Evolutionary conservation across 1,140 invertebrate genomes (phyloP).

Genomic region (Leucophenga varia): DNA sequence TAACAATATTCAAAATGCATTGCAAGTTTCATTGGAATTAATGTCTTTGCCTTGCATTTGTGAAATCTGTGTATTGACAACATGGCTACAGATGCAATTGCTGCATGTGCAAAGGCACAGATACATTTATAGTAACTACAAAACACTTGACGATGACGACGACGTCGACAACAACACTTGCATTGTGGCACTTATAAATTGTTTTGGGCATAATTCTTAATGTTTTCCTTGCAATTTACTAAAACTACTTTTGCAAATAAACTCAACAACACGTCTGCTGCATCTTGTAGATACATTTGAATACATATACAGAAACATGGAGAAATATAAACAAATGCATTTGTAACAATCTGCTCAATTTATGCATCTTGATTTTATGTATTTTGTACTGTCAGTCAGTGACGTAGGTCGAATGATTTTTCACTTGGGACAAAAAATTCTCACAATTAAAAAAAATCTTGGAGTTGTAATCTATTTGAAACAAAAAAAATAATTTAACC

Average conservation of each 20-base stretch:
- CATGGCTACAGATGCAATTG: no score
- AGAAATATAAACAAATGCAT: constrained; percentile 27
- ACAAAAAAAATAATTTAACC: no score
- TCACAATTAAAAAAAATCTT: no score
- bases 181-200: constrained; percentile 15
- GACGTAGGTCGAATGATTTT: no score
- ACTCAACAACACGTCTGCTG: no score
- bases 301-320: constrained; percentile 11
- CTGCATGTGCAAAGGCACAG: constrained; percentile 10
- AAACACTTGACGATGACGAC: constrained; percentile 40
- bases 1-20: no score
- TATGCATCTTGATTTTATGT: no score
- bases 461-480: no score
- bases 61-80: constrained; percentile 42
- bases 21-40: constrained; percentile 30
- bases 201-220: constrained; percentile 49
- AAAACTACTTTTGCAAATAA: constrained; percentile 42
- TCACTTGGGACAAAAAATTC: no score
- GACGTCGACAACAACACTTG: no score
- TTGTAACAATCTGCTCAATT: no score
- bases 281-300: background rate
- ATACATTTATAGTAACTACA: constrained; percentile 10
- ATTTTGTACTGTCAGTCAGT: no score
- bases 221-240: constrained; percentile 50
- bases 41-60: constrained; percentile 10